Conservation (phyloP, 2,888 invertebrate genomes). For the Stenolophus ochropezus region DNA sequence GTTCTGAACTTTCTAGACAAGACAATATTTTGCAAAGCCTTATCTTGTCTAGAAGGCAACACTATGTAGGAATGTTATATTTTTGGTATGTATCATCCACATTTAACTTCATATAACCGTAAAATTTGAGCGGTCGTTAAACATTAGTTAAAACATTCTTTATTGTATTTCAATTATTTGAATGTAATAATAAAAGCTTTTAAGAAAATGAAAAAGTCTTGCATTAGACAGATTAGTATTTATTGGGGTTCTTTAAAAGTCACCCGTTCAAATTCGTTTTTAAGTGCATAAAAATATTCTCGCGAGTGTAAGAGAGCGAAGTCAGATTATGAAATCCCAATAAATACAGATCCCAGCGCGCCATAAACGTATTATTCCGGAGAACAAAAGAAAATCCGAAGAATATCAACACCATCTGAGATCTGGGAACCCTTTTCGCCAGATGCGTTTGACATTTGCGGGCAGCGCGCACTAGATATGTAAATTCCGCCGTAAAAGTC, state of each 20-base stretch:
- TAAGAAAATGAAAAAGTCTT: not conserved
- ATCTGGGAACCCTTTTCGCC: conserved; percentile 18
- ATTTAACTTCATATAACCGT: too few relatives aligned
- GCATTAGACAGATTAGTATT: not conserved
- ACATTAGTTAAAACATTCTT: too few relatives aligned
- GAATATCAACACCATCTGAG: conserved; percentile 26
- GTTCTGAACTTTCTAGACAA: too few relatives aligned
- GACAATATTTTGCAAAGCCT: too few relatives aligned
- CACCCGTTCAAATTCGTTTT: not conserved
- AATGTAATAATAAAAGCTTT: not conserved
- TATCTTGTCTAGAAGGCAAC: too few relatives aligned
- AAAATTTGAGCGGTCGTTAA: too few relatives aligned
- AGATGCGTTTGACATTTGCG: conserved; percentile 35
- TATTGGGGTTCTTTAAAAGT: not conserved
- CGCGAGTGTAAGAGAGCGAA: not conserved
- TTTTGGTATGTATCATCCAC: too few relatives aligned
- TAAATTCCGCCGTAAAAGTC: conserved; percentile 51
- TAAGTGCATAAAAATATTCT: too few relatives aligned
- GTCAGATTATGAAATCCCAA: not conserved
- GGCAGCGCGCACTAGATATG: conserved; percentile 41
- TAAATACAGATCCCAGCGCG: conserved; percentile 3
- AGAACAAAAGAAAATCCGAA: conserved; percentile 9
- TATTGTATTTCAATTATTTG: too few relatives aligned
- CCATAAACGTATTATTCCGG: conserved; percentile 11
- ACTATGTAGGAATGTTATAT: too few relatives aligned